A percentile compares a stretch with the other conserved stretches of the same genome.
Conservation (phyloP, 2,888 invertebrate species). For the Phania funesta region DNA sequence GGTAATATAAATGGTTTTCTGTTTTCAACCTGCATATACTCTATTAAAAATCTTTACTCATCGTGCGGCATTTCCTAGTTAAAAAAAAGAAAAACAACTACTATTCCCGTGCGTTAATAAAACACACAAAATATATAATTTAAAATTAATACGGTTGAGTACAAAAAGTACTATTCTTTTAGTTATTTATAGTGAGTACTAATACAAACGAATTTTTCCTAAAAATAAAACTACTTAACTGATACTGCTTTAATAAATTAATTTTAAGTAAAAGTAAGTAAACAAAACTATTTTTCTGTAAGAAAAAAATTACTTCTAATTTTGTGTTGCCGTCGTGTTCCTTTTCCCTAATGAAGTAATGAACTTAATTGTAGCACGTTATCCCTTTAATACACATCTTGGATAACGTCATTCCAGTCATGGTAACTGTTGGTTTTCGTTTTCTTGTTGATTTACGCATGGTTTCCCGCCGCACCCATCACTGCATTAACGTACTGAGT, state of each 20-base stretch:
- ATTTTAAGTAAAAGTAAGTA: slow-evolving; percentile 42
- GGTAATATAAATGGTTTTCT: slow-evolving; percentile 6
- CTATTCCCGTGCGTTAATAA: slow-evolving; percentile 16
- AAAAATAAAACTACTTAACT: not conserved
- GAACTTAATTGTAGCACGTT: not conserved
- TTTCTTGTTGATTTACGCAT: not conserved
- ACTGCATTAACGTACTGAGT: slow-evolving; percentile 38
- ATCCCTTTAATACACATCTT: slow-evolving; percentile 6
- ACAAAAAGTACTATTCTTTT: too few species aligned
- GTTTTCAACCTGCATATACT: slow-evolving; percentile 26
- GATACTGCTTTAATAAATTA: not conserved
- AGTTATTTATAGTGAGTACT: not conserved
- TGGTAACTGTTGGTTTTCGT: slow-evolving; percentile 4
- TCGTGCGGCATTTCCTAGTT: slow-evolving; percentile 35
- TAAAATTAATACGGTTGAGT: not conserved
- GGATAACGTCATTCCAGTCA: not conserved
- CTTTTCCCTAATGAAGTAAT: not conserved
- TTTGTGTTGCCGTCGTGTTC: slow-evolving; percentile 5
- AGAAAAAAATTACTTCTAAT: slow-evolving; percentile 22
- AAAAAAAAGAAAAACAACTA: slow-evolving; percentile 29
- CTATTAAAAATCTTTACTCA: slow-evolving; percentile 15
- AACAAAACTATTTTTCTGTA: not conserved
- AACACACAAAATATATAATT: not conserved
- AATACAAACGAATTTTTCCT: not conserved
- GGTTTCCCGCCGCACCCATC: slow-evolving; percentile 64